Evolutionary conservation across 2,888 invertebrate species (phyloP).

Genomic region (Carpatolechia fugitivella): DNA sequence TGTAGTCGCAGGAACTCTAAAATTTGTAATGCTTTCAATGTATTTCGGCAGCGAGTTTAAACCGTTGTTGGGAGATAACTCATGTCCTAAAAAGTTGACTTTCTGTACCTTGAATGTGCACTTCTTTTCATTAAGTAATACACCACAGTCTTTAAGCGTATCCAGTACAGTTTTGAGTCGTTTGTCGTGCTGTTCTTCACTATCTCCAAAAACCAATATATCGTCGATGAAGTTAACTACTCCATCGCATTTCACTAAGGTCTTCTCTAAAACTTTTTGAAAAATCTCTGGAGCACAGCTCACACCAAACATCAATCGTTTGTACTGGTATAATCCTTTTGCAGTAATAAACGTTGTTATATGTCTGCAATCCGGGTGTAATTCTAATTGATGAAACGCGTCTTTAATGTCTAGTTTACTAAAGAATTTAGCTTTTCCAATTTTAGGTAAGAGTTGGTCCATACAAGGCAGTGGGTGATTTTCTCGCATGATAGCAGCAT

Average conservation of each 20-base stretch:
- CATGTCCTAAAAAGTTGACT: constrained; percentile 5
- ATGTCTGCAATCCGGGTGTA: constrained; percentile 35
- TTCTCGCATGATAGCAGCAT: constrained; percentile 24
- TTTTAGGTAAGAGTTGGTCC: constrained; percentile 17
- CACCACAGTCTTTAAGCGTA: not conserved
- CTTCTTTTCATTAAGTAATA: constrained; percentile 6
- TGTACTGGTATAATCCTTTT: constrained; percentile 43
- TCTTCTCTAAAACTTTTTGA: constrained; percentile 41
- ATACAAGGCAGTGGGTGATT: constrained; percentile 22
- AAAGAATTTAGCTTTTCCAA: constrained; percentile 28
- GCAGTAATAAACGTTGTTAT: constrained; percentile 49
- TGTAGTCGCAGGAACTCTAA: not conserved
- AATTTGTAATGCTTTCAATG: not conserved
- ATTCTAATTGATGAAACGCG: constrained; percentile 46
- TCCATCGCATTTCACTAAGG: constrained; percentile 38
- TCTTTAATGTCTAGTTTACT: constrained; percentile 40
- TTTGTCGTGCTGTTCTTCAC: constrained; percentile 30
- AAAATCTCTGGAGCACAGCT: constrained; percentile 47
- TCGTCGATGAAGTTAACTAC: constrained; percentile 47
- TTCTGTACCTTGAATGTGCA: constrained; percentile 21
- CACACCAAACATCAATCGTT: constrained; percentile 46
- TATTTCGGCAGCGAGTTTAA: constrained; percentile 4
- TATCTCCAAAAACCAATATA: constrained; percentile 35
- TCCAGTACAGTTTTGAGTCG: constrained; percentile 24
- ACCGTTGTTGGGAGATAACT: constrained; percentile 2